These are phyloP conservation scores for Synanthedon formicaeformis DNA, from an alignment of 2,888 invertebrate species.

Conservation along the genomic window DNA sequence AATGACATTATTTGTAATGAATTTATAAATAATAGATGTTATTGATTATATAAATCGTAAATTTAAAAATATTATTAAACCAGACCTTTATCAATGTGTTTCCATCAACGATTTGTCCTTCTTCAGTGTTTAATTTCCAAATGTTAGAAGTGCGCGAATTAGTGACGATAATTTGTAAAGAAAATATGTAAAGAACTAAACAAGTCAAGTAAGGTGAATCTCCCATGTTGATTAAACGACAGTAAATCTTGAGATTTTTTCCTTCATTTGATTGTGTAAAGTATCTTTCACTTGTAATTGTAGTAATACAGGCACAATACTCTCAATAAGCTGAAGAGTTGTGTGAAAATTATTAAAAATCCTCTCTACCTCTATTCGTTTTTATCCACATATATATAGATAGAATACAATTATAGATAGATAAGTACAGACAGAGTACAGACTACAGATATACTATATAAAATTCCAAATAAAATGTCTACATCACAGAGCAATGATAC, in stretches of 20 bases:
- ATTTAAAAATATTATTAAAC: constrained; percentile 16
- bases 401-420: too few species aligned
- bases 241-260: constrained; percentile 16
- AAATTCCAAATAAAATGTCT: too few species aligned
- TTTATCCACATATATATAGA: too few species aligned
- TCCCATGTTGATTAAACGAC: constrained; percentile 57
- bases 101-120: constrained; percentile 79
- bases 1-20: too few species aligned
- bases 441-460: too few species aligned
- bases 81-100: constrained; percentile 68
- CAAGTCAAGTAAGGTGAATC: constrained; percentile 71
- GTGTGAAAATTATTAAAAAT: too few species aligned
- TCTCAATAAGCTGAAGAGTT: too few species aligned
- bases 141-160: constrained; percentile 86
- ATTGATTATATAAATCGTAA: constrained; percentile 47
- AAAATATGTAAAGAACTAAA: constrained; percentile 77
- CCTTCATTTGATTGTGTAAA: constrained; percentile 17
- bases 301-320: constrained; percentile 28
- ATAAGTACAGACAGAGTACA: too few species aligned
- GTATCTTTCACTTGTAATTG: constrained; percentile 31
- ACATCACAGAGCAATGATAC: too few species aligned
- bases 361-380: too few species aligned
- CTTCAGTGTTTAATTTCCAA: constrained; percentile 84
- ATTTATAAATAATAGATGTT: constrained; percentile 12
- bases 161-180: constrained; percentile 77